Percentiles rank a stretch among this genome's conserved stretches.
Conservation (phyloP, 2,113 vertebrate species). For the Barbus barbus region DNA sequence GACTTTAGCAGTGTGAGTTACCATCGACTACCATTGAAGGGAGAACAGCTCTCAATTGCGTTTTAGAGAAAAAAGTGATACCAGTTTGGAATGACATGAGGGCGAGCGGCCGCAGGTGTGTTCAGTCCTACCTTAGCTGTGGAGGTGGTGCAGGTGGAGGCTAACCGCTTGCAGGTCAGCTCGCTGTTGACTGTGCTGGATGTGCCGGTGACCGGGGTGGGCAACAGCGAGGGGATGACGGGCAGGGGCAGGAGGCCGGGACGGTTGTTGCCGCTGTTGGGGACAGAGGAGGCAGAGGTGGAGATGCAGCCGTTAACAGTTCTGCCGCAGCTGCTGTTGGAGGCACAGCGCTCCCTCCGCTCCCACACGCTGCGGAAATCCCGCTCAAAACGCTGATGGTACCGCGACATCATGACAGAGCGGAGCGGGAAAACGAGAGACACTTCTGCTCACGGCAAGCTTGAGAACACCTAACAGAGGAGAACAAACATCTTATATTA, state of each 20-base stretch:
- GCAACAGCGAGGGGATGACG: constrained; percentile 80
- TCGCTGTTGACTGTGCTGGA: constrained; percentile 71
- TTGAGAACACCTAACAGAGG: constrained; percentile 53
- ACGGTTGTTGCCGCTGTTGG: constrained; percentile 75
- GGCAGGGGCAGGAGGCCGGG: constrained; percentile 84
- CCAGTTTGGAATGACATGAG: background rate
- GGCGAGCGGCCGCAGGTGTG: background rate
- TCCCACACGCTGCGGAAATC: constrained; percentile 85
- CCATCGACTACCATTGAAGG: background rate
- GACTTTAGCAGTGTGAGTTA: background rate
- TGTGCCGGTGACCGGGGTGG: constrained; percentile 73
- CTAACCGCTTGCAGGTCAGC: constrained; percentile 72
- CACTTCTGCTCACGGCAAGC: constrained; percentile 64
- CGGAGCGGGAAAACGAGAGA: constrained; percentile 23
- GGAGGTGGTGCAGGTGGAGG: constrained; percentile 71
- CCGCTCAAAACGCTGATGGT: constrained; percentile 86
- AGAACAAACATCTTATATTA: constrained; percentile 12
- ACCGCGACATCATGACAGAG: constrained; percentile 82
- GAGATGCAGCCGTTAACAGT: constrained; percentile 74
- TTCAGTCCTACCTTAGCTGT: constrained; percentile 73
- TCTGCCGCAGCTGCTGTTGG: constrained; percentile 65
- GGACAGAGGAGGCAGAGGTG: constrained; percentile 50
- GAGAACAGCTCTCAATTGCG: background rate
- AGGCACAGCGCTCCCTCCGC: constrained; percentile 75
- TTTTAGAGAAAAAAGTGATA: background rate